Evolutionary conservation across 2,888 invertebrate species (phyloP).

Genomic region (Clunio marinus): DNA sequence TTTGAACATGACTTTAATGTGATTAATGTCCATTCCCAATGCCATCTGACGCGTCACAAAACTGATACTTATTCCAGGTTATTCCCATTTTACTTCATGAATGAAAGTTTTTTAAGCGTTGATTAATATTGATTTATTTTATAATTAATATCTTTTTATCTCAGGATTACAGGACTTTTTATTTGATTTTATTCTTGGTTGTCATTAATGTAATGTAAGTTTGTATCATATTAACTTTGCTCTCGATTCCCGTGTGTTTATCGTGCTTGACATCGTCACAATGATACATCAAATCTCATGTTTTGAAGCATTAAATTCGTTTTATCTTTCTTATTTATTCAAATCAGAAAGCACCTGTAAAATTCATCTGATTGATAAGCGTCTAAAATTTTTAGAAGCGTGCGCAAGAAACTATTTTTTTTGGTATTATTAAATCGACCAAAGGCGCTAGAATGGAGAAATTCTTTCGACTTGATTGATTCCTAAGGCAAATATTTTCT

Average conservation of each 20-base stretch:
- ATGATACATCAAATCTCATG: conserved; percentile 26
- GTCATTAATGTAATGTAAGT: not conserved
- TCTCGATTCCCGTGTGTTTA: not conserved
- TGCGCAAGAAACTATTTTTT: conserved; percentile 29
- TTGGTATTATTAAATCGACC: not conserved
- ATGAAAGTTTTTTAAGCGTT: not conserved
- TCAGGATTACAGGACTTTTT: not conserved
- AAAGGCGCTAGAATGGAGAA: conserved; percentile 11
- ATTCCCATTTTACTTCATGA: not conserved
- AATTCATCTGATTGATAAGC: conserved; percentile 32
- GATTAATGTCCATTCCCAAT: not conserved
- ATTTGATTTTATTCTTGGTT: not conserved
- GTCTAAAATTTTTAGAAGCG: conserved; percentile 25
- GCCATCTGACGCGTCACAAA: not conserved
- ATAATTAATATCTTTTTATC: conserved; percentile 17
- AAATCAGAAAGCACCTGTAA: not conserved
- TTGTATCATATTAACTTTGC: not conserved
- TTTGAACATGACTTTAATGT: conserved; percentile 11
- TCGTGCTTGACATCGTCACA: not conserved
- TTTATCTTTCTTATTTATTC: too few relatives aligned
- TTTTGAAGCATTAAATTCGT: too few relatives aligned
- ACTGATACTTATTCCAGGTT: not conserved
- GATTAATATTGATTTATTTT: conserved; percentile 30
- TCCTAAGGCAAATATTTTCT: not conserved
- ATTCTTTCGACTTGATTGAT: conserved; percentile 7